Base-by-base conservation (phyloP, 1,140 invertebrate genomes). In the Danaus plexippus region DNA sequence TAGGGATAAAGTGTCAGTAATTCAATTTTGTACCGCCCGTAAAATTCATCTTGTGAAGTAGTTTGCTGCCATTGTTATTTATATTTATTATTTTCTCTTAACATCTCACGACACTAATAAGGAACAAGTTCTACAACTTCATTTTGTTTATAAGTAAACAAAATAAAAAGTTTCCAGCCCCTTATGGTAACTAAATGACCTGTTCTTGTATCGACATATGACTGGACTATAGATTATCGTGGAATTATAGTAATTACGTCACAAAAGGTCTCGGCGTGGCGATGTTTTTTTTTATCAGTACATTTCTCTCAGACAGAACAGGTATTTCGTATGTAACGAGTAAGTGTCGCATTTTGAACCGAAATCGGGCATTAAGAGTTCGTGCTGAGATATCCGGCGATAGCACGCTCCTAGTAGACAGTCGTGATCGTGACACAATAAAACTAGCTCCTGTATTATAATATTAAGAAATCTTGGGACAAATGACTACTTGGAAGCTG, bases 321-420 rank as follows among this genome's bases (percentile, higher is more conserved):
- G 55, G 54, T 57, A 57, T 54, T 57, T 55, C 50, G 61, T 59
- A 52, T 10, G 15, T 49, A 42, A 32, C 43, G 13, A 32, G 44
- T 43, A 52, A 61, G 54, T 64, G 63, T 61, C 43, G 51, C 18
- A 49, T 61, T 64, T 54, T 61, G 41, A 61, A 22, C 57, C 54
- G 57, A 60, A 64, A 60, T 32, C 43, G 56, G 59, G 47, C 50
- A 51, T 56, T 55, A 60, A 61, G 47, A 69, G 53, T 67, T 75
- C 70, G 73, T 72, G 69, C 65, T 56, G 55, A 63, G 67, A 73
- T 69, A 70, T 58, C 70, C 47, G 58, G 61, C 50, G 59, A 67
- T 68, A 58, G 59, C 52, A 57, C 57, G 52, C 57, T 57, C 51
- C 48, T 54, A 57, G 60, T 63, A 60, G 62, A 61, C 55, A 66